These are phyloP conservation scores for Echiichthys vipera DNA, from an alignment of 2,797 vertebrate genomes.

Conservation along the genomic window DNA sequence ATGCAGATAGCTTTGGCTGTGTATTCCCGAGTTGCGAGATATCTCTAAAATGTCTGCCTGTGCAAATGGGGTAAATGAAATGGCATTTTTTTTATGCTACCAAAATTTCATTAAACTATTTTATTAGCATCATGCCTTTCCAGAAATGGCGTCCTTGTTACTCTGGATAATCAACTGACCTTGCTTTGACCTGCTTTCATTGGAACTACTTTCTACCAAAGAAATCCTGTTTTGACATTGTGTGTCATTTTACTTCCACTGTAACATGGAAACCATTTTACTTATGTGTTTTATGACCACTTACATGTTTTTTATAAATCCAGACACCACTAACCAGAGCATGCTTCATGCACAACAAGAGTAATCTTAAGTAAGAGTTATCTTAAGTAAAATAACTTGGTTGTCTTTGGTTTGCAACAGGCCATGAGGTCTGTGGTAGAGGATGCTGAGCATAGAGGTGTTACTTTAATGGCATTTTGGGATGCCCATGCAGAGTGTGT, in stretches of 20 bases:
- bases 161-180: background rate
- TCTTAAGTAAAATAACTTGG: slow-evolving; percentile 8
- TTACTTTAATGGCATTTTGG: background rate
- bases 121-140: background rate
- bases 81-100: background rate
- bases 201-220: background rate
- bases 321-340: slow-evolving; percentile 19
- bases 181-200: slow-evolving; percentile 14
- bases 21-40: too few species aligned
- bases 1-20: background rate
- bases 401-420: background rate
- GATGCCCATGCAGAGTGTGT: background rate
- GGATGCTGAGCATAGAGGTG: background rate
- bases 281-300: background rate
- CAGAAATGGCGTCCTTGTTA: slow-evolving; percentile 2
- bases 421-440: background rate
- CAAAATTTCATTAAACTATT: background rate
- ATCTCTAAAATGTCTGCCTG: too few species aligned
- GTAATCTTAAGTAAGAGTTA: slow-evolving; percentile 24
- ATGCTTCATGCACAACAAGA: background rate
- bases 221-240: background rate
- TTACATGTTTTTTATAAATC: background rate
- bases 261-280: background rate
- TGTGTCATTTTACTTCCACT: background rate
- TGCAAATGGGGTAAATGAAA: too few species aligned